phyloP scores from a whole-genome alignment of 2,888 invertebrate genomes.

The Camponotus fellah region DNA sequence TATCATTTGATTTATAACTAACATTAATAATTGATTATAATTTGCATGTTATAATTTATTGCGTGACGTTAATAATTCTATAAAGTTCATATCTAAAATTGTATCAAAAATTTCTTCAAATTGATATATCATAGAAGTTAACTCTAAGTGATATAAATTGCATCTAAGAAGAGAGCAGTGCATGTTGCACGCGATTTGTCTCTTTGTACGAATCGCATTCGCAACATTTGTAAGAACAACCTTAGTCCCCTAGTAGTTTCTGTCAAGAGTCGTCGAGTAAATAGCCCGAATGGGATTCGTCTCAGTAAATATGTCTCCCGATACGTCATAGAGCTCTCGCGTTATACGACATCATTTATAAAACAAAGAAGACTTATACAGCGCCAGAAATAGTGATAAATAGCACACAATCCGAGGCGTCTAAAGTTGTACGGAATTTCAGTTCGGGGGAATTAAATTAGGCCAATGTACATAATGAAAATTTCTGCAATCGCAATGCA shows the following conservation, averaged over 20 bases:
- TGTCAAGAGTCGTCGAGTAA: slow-evolving; percentile 70
- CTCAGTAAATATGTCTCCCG: slow-evolving; percentile 79
- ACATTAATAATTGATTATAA: background rate
- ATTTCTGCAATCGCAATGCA: background rate
- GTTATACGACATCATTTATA: slow-evolving; percentile 75
- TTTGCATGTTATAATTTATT: background rate
- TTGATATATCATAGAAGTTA: background rate
- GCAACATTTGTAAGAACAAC: slow-evolving; percentile 72
- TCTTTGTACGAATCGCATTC: slow-evolving; percentile 54
- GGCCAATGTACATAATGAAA: slow-evolving; percentile 43
- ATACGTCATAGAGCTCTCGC: slow-evolving; percentile 75
- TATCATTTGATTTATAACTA: slow-evolving; percentile 1
- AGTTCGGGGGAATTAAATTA: slow-evolving; percentile 48
- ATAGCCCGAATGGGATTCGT: slow-evolving; percentile 75
- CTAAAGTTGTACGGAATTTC: slow-evolving; percentile 44
- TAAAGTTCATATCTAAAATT: background rate
- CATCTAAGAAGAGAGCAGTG: slow-evolving; percentile 10
- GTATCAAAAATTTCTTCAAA: background rate
- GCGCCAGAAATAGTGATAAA: slow-evolving; percentile 75
- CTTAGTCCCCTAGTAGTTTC: slow-evolving; percentile 61
- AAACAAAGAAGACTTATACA: slow-evolving; percentile 67
- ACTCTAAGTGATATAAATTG: slow-evolving; percentile 26
- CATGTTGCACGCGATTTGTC: slow-evolving; percentile 45
- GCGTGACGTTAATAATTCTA: background rate
- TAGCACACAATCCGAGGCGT: slow-evolving; percentile 69